Evolutionary conservation across 2,113 vertebrate species (phyloP).

Genomic region (Peromyscus polionotus): DNA sequence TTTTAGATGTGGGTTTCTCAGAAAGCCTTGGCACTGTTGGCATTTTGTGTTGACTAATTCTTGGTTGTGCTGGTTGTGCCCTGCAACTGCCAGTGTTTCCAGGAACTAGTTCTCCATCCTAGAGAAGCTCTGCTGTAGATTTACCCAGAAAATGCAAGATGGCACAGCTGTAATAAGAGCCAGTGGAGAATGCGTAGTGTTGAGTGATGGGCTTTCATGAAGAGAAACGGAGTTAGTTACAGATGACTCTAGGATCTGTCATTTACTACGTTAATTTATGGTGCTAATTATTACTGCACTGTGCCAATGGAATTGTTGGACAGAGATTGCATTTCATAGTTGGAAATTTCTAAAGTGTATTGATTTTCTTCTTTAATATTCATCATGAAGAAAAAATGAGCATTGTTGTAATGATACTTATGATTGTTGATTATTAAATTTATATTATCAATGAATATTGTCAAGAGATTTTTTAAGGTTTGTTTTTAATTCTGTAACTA

Average conservation of each 20-base stretch:
- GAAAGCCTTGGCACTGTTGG: background rate
- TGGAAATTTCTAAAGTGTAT: constrained; percentile 47
- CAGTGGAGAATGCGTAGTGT: constrained; percentile 26
- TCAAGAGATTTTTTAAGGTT: constrained; percentile 30
- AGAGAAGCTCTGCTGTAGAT: background rate
- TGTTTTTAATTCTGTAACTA: background rate
- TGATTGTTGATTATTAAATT: constrained; percentile 7
- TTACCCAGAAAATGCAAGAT: constrained; percentile 28
- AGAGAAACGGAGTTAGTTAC: background rate
- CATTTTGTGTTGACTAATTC: background rate
- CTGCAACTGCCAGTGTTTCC: background rate
- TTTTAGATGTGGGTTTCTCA: constrained; percentile 1
- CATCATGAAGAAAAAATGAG: constrained; percentile 16
- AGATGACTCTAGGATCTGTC: background rate
- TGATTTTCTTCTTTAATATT: constrained; percentile 63
- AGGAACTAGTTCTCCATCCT: background rate
- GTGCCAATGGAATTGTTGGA: background rate
- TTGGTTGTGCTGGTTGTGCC: background rate
- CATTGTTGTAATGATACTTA: constrained; percentile 26
- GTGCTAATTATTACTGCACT: background rate
- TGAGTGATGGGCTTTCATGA: constrained; percentile 34
- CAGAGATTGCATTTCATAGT: constrained; percentile 41
- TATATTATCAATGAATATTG: constrained; percentile 26
- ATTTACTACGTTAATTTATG: constrained; percentile 11
- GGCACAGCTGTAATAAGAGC: background rate